Conservation (phyloP, 2,888 invertebrate genomes). For the Nomada fucata region DNA sequence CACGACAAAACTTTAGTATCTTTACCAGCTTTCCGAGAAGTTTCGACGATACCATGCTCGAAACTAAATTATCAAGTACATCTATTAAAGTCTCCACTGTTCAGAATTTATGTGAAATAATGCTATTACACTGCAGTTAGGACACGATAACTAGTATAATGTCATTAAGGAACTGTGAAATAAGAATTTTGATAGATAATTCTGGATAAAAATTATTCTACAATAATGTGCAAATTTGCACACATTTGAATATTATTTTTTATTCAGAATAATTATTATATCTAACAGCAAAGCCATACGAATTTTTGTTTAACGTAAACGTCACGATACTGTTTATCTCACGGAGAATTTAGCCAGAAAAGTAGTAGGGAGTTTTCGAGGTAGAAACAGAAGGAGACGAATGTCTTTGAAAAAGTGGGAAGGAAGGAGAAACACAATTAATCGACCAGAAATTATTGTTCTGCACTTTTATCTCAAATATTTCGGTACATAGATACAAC, state of each 20-base stretch:
- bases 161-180: background rate
- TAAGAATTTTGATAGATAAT: background rate
- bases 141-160: slow-evolving; percentile 1
- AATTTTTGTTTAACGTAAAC: slow-evolving; percentile 35
- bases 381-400: slow-evolving; percentile 36
- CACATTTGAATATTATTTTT: too few species aligned
- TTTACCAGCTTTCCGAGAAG: slow-evolving; percentile 46
- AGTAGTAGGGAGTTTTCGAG: slow-evolving; percentile 28
- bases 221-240: background rate
- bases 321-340: slow-evolving; percentile 35
- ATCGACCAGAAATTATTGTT: slow-evolving; percentile 74
- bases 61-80: slow-evolving; percentile 50
- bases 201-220: background rate
- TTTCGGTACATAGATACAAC: slow-evolving; percentile 77
- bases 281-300: slow-evolving; percentile 22
- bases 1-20: slow-evolving; percentile 45
- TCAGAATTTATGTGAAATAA: slow-evolving; percentile 30
- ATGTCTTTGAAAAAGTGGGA: slow-evolving; percentile 20
- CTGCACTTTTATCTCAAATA: slow-evolving; percentile 58
- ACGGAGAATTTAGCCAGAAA: slow-evolving; percentile 26
- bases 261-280: too few species aligned
- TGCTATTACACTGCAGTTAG: slow-evolving; percentile 15
- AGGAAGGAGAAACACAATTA: slow-evolving; percentile 36
- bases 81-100: slow-evolving; percentile 45
- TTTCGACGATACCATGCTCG: slow-evolving; percentile 42